A percentile compares a stretch with the other conserved stretches of the same genome.
Conservation (phyloP, 2,113 vertebrate genomes). For the Pelecanus crispus region DNA sequence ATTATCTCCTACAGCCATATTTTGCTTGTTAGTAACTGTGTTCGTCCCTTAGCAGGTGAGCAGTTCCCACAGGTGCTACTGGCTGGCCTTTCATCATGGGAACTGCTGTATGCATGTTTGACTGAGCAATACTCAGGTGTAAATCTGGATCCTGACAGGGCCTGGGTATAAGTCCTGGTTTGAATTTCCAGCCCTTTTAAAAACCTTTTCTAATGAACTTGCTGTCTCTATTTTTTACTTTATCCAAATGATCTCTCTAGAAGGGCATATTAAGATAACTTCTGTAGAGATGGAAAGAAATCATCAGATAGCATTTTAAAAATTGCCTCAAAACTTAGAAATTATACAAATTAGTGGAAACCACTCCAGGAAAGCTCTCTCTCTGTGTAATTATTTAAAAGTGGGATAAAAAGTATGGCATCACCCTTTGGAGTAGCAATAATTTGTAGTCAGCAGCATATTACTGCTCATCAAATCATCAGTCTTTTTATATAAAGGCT, state of each 20-base stretch:
- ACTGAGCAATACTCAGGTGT: not conserved
- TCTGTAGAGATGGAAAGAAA: not conserved
- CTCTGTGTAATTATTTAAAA: constrained; percentile 3
- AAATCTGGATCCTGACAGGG: not conserved
- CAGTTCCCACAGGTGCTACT: not conserved
- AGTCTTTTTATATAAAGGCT: not conserved
- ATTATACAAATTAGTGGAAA: not conserved
- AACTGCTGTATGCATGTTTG: not conserved
- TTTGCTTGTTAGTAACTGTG: not conserved
- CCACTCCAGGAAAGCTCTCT: not conserved
- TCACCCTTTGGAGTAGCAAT: not conserved
- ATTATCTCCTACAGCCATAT: not conserved
- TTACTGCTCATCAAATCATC: constrained; percentile 12
- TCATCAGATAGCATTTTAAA: not conserved
- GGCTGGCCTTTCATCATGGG: not conserved
- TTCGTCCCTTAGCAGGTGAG: not conserved
- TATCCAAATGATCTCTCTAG: not conserved
- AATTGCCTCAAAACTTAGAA: not conserved
- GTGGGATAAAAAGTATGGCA: not conserved
- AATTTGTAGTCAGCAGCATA: not conserved
- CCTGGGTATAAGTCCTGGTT: not conserved
- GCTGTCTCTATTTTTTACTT: not conserved
- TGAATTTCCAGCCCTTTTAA: not conserved
- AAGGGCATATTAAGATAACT: not conserved
- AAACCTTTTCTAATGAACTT: not conserved